Base-by-base conservation (phyloP, 35 echinoderm and acorn worm genomes). In the Eucidaris tribuloides region DNA sequence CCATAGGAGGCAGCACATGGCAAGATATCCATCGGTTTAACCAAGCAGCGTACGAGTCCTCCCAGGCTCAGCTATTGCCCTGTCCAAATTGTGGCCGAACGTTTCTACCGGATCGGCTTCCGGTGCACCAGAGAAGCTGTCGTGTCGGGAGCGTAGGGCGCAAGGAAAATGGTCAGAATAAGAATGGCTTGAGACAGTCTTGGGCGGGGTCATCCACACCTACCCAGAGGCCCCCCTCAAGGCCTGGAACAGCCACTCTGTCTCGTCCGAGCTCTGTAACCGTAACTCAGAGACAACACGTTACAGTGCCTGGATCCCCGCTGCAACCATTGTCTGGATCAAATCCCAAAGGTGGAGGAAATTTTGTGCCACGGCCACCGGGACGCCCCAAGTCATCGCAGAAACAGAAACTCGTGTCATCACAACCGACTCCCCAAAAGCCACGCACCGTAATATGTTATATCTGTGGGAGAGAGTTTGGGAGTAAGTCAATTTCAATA, bases 381-480 rank as follows among this genome's bases (percentile, higher is more conserved):
- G 17, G 37, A 60, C 58, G 71, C 7, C 79, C 68, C 23, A 83
- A 70, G 54, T 45, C 87, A 43, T 64, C 61, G 36, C 54, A 37
- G 14, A 87, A 25, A 45, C 3, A 50, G 13, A 77, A 27, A 20
- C 36, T 76, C 14, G 61, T 34, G 27, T 17, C 71, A 3, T 65
- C 45, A 46, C 38, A 29, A 38, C 40, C 30, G 27, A n/a, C n/a
- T n/a, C 39, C 41, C 17, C 58, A 39, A 38, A 77, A 78, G 31
- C 95, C 90, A 57, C 62, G 22, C 35, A 85, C 86, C 23, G 86
- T 98, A 19, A 38, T 99, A 0, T 99, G 96, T 60, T 99, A 93
- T 54, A 93, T 99, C 44, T 99, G 96, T 84, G 96, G 96, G 15
- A 62, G 96, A 66, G 91, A 93, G 49, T 99, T 99, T 87, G 96